phyloP scores from a whole-genome alignment of 1,140 invertebrate genomes.

The Myzus persicae region DNA sequence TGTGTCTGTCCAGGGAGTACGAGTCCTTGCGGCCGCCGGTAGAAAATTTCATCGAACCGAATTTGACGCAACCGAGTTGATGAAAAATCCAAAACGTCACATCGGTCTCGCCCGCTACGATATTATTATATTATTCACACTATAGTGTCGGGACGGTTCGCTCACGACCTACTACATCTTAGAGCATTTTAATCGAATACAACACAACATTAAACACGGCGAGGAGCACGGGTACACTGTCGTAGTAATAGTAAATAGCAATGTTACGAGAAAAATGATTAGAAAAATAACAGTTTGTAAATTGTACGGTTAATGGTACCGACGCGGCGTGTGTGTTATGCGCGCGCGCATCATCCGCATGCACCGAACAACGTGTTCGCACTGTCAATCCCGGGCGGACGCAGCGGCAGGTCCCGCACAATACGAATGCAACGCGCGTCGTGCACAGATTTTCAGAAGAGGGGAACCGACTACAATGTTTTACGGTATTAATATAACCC shows the following conservation, averaged over 20 bases:
- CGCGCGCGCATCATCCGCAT: conserved; percentile 26
- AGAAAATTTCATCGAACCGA: conserved; percentile 37
- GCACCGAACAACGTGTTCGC: conserved; percentile 56
- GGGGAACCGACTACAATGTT: conserved; percentile 41
- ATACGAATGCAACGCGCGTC: neutral
- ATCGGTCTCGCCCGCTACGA: neutral
- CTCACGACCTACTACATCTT: neutral
- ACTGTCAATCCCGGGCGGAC: conserved; percentile 2
- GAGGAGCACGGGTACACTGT: neutral
- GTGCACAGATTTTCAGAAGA: neutral
- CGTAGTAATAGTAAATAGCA: no score
- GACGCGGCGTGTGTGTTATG: no score
- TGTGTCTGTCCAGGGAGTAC: conserved; percentile 52
- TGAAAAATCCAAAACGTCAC: neutral
- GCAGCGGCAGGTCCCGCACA: conserved; percentile 22
- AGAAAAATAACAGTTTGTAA: neutral
- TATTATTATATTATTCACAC: neutral
- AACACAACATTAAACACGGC: neutral
- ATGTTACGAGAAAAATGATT: no score
- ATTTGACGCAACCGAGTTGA: neutral
- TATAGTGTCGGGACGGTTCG: neutral
- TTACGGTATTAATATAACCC: neutral
- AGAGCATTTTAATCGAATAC: neutral
- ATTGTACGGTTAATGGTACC: neutral
- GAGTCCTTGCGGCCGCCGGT: conserved; percentile 44